A percentile compares a stretch with the other conserved stretches of the same genome.
Conservation (phyloP, 2,888 invertebrate genomes). For the Machimus atricapillus region DNA sequence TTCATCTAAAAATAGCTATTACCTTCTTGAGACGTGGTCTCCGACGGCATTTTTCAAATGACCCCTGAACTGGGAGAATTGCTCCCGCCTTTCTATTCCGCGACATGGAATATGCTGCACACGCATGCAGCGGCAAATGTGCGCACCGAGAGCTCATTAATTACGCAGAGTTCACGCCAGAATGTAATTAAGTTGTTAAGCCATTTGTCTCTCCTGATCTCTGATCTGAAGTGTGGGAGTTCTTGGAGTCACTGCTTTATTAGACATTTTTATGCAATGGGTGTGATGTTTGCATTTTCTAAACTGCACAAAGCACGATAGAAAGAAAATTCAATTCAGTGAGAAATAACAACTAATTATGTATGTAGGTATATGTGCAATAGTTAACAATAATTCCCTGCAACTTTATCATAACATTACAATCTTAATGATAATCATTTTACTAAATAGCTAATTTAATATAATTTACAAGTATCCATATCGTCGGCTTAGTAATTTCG, state of each 20-base stretch:
- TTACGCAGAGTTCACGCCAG: neutral
- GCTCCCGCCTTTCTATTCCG: neutral
- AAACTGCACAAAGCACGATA: neutral
- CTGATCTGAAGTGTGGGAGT: neutral
- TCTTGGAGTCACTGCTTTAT: neutral
- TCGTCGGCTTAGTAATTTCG: no score
- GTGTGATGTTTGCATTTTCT: neutral
- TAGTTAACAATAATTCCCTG: no score
- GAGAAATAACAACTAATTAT: neutral
- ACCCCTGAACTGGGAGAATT: neutral
- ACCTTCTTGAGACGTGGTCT: neutral
- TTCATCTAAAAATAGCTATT: neutral
- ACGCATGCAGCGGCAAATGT: neutral
- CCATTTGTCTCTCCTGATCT: slow-evolving; percentile 15
- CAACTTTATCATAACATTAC: no score
- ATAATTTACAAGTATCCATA: no score
- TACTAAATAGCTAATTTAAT: no score
- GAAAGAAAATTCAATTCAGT: neutral
- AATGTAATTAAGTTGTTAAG: slow-evolving; percentile 22
- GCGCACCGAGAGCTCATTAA: neutral
- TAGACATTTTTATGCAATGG: neutral
- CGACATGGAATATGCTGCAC: neutral
- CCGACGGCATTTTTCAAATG: neutral
- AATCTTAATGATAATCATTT: no score
- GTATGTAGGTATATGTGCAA: no score